Evolutionary conservation across 2,113 vertebrate species (phyloP).

Genomic region (Pampusana beccarii): DNA sequence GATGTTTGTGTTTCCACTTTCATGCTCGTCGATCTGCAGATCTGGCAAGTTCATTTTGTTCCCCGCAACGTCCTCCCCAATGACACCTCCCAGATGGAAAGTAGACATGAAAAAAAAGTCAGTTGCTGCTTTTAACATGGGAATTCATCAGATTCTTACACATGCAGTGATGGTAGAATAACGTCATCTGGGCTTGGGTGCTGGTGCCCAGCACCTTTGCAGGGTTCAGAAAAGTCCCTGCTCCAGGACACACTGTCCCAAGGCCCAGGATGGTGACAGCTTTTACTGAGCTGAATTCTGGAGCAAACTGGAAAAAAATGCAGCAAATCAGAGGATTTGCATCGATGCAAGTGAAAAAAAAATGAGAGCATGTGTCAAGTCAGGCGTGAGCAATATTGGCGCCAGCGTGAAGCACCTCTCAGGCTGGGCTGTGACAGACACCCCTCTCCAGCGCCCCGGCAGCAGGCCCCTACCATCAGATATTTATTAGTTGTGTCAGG

Average conservation of each 20-base stretch:
- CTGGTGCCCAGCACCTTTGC: not conserved
- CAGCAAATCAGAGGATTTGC: not conserved
- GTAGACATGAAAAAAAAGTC: not conserved
- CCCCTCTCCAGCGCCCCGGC: not conserved
- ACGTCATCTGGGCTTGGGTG: not conserved
- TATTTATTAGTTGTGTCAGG: conserved; percentile 57
- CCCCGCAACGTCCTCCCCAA: not conserved
- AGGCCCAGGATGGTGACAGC: not conserved
- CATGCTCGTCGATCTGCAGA: accelerated
- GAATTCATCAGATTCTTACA: not conserved
- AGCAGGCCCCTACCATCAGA: not conserved
- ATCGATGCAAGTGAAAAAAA: not conserved
- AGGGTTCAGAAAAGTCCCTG: not conserved
- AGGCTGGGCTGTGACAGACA: not conserved
- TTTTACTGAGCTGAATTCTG: not conserved
- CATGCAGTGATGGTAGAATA: not conserved
- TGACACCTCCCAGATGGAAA: not conserved
- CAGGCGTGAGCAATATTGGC: not conserved
- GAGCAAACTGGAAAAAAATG: not conserved
- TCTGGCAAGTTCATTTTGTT: conserved; percentile 8
- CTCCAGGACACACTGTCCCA: not conserved
- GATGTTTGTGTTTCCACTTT: conserved; percentile 23
- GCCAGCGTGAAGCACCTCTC: accelerated
- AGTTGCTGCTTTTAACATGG: not conserved
- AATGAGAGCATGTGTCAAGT: not conserved